Evolutionary conservation across 2,797 vertebrate species (phyloP).

Genomic region (Danio albolineatus): DNA sequence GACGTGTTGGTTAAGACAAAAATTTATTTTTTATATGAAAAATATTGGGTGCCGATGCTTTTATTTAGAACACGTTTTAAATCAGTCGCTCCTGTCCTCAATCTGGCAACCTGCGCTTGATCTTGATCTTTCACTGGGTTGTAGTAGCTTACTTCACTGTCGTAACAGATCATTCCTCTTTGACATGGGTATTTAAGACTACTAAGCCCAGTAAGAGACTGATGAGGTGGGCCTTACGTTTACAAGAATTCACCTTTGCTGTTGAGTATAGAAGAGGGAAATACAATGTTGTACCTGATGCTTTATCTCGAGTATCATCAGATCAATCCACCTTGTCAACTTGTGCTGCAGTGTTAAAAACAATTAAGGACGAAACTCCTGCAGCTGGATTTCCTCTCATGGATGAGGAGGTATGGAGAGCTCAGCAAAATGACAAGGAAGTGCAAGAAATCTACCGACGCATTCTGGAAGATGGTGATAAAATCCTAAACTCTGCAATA

Average conservation of each 20-base stretch:
- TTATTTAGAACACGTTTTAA: too few species aligned
- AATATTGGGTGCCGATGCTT: too few species aligned
- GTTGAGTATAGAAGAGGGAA: not conserved
- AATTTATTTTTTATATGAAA: too few species aligned
- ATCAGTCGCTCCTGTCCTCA: too few species aligned
- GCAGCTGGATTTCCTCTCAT: not conserved
- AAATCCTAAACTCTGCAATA: not conserved
- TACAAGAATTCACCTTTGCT: not conserved
- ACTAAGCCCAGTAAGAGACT: not conserved
- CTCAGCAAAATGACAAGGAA: not conserved
- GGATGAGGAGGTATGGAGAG: not conserved
- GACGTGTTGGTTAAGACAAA: too few species aligned
- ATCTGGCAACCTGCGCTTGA: too few species aligned
- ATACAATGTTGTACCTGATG: not conserved
- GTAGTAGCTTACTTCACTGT: too few species aligned
- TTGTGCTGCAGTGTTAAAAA: not conserved
- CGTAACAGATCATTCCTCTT: not conserved
- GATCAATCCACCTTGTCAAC: not conserved
- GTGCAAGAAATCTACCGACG: not conserved
- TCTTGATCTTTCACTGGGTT: too few species aligned
- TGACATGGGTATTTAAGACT: not conserved
- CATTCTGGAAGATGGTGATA: not conserved
- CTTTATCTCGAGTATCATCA: not conserved
- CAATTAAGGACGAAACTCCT: not conserved
- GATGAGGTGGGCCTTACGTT: not conserved